Evolutionary conservation across 1,140 invertebrate genomes (phyloP).

Genomic region (Zaprionus capensis): DNA sequence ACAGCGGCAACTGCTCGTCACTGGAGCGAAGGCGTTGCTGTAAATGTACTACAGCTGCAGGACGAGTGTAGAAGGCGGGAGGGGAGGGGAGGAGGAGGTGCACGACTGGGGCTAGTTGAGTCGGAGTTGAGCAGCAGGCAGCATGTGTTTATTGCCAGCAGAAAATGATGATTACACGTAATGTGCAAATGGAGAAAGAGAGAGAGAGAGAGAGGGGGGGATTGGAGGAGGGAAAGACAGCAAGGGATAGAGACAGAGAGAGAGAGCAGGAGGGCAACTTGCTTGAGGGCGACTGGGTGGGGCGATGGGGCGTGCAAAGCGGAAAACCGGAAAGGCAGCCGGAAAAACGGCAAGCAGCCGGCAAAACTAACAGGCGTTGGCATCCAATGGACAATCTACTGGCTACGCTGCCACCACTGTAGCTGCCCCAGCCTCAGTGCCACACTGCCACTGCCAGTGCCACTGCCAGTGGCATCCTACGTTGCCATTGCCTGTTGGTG

Average conservation of each 20-base stretch:
- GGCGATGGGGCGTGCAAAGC: conserved; percentile 56
- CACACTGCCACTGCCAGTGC: not conserved
- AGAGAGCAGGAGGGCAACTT: not conserved
- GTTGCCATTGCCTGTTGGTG: conserved; percentile 18
- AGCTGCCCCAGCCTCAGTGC: too few species aligned
- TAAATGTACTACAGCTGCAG: conserved; percentile 44
- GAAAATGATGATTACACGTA: conserved; percentile 82
- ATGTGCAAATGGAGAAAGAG: conserved; percentile 58
- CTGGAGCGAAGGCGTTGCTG: conserved; percentile 21
- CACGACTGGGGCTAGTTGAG: conserved; percentile 30
- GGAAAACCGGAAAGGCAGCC: conserved; percentile 68
- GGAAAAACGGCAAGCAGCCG: conserved; percentile 72
- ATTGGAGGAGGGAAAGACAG: conserved; percentile 2
- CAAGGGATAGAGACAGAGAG: conserved; percentile 15
- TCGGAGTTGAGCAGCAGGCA: conserved; percentile 59
- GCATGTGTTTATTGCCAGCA: conserved; percentile 82
- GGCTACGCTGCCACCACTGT: not conserved
- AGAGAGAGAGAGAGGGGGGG: not conserved
- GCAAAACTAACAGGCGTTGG: conserved; percentile 72
- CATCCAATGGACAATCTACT: conserved; percentile 45
- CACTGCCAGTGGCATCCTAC: conserved; percentile 19
- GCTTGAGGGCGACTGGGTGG: not conserved
- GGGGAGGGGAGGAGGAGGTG: not conserved
- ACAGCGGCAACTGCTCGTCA: conserved; percentile 10
- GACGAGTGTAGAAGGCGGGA: not conserved